Percentiles rank a stretch among this genome's conserved stretches.
phyloP scores from a whole-genome alignment of 2,888 invertebrate species.

The Calliopum simillimum region DNA sequence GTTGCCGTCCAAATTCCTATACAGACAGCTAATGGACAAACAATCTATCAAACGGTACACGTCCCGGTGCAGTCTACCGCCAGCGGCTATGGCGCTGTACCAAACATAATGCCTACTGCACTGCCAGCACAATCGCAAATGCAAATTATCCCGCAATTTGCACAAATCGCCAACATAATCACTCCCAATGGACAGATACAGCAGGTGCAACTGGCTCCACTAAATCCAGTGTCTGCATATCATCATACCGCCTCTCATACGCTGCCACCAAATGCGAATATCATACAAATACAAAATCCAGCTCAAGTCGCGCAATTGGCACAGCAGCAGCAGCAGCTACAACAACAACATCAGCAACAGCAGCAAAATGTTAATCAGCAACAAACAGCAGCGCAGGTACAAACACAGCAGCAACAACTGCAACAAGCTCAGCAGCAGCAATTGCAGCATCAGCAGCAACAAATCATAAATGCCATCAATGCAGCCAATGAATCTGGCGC shows the following conservation, averaged over 20 bases:
- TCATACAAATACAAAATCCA: slow-evolving; percentile 63
- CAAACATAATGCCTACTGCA: slow-evolving; percentile 67
- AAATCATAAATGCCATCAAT: slow-evolving; percentile 59
- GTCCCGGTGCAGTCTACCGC: slow-evolving; percentile 87
- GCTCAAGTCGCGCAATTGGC: slow-evolving; percentile 27
- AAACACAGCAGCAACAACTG: slow-evolving; percentile 44
- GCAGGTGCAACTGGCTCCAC: slow-evolving; percentile 85
- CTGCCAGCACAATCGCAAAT: slow-evolving; percentile 68
- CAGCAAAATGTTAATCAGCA: slow-evolving; percentile 46
- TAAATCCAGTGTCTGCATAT: slow-evolving; percentile 67
- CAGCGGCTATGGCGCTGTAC: slow-evolving; percentile 66
- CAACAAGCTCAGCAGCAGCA: slow-evolving; percentile 50
- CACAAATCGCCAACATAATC: slow-evolving; percentile 86
- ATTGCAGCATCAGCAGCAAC: slow-evolving; percentile 59
- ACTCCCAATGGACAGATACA: slow-evolving; percentile 91
- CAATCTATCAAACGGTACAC: slow-evolving; percentile 94
- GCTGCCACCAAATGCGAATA: slow-evolving; percentile 63
- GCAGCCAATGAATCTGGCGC: slow-evolving; percentile 56
- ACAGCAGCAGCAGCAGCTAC: slow-evolving; percentile 47
- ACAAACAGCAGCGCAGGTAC: slow-evolving; percentile 37
- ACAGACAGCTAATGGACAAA: slow-evolving; percentile 80
- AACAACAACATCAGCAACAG: slow-evolving; percentile 48
- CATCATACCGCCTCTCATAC: slow-evolving; percentile 61
- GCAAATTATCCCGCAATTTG: slow-evolving; percentile 86
- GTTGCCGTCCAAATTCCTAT: slow-evolving; percentile 84